Base-by-base conservation (phyloP, 2,113 vertebrate species). In the Pseudopodoces humilis region DNA sequence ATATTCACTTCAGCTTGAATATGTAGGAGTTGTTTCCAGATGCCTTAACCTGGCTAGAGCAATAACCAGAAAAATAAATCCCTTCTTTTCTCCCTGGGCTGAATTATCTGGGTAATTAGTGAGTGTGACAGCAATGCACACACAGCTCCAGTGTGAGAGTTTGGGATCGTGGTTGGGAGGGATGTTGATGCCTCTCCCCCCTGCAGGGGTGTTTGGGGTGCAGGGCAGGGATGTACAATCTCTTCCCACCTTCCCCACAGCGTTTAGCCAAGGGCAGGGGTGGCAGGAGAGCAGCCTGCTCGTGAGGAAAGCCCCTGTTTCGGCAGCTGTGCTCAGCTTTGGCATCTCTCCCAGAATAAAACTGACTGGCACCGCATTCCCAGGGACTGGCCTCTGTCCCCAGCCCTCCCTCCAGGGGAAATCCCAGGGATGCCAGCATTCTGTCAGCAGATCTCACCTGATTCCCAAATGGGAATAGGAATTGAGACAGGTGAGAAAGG, bases 241-340 rank as follows among this genome's bases (percentile, higher is more conserved):
- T 63, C 55, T 46, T 18, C 47, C 53, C 3, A 0, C 4, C 71
- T 78, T 67, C 30, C 56, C 59, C 4, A 4, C 78, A 67, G 63
- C 0, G 0, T 43, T 86, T 67, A 77, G 41, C 60, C 1, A 2
- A 86, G 63, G 55, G 50, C 53, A 80, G 83, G 80, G 76, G 68
- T 6, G 6, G 79, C 0, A 0, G 55, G 52, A 81, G 56, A 58
- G 83, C 88, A 88, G 76, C 18, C 13, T 59, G 80, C 44, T 81
- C 69, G 6, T 95, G 96, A 95, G 95, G 96, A 97, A 96, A 91
- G 39, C 69, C 93, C 83, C 47, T 56, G 58, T 91, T 95, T 96
- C 25, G 0, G 77, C 95, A 97, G 95, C 95, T 95, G 96, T 63
- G 62, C 83, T 92, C 71, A n/a, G 86, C 76, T 81, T 88, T 96